Percentiles rank a stretch among this genome's conserved stretches.
These are phyloP conservation scores for Phyllopteryx taeniolatus DNA, from an alignment of 2,113 vertebrate species.

Conservation along the genomic window DNA sequence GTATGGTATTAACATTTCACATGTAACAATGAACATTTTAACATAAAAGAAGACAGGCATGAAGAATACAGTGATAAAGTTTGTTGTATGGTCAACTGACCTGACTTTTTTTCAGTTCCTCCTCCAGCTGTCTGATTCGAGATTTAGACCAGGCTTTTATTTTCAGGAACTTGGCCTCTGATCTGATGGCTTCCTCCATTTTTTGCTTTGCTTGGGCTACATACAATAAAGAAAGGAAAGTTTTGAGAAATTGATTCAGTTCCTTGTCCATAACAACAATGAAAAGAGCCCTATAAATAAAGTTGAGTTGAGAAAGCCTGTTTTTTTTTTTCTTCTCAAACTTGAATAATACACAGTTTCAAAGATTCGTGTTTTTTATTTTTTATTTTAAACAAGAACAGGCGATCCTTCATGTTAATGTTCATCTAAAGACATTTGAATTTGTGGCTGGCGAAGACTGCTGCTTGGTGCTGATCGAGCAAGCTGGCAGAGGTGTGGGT, in stretches of 20 bases:
- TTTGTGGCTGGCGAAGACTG: no score
- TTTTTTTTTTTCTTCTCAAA: no score
- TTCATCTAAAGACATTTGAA: no score
- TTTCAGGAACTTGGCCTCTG: conserved; percentile 87
- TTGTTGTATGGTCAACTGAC: conserved; percentile 27
- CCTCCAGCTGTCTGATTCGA: conserved; percentile 83
- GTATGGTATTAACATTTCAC: neutral
- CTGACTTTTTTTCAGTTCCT: conserved; percentile 80
- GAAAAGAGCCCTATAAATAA: no score
- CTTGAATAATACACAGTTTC: no score
- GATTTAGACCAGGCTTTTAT: conserved; percentile 90
- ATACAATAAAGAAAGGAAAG: neutral
- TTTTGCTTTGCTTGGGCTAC: conserved; percentile 81
- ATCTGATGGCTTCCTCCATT: conserved; percentile 81
- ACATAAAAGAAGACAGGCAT: neutral
- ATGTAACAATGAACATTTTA: neutral
- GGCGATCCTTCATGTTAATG: no score
- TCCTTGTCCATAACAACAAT: neutral
- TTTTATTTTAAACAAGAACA: no score
- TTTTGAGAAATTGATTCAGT: neutral
- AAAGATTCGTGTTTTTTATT: no score
- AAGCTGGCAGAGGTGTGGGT: no score
- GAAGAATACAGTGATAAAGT: neutral
- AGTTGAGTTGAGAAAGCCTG: no score
- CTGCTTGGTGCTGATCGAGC: no score